Base-by-base conservation (phyloP, 1,140 invertebrate genomes). In the Drosophila carrolli region DNA sequence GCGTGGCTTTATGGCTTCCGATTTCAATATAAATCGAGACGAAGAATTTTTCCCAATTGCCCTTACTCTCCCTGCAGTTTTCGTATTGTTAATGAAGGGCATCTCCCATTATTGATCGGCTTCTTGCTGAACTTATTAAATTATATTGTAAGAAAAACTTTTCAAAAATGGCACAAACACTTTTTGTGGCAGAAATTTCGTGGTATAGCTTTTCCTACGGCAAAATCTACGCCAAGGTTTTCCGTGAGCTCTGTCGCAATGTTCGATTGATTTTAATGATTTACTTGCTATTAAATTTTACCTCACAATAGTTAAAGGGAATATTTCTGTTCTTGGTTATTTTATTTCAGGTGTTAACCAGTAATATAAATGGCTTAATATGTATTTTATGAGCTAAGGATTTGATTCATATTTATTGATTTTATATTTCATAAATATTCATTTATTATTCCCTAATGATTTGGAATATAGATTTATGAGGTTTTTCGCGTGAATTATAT, bases 1-100 rank as follows among this genome's bases (percentile, higher is more conserved):
- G 65, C 67, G 65, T 71, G 38, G 48, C 65, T 58, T 71, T 71
- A 71, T 71, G 65, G 67, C 19, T 70, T 68, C 61, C 60, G 47
- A 68, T 68, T 71, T 71, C 67, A 57, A n/a, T 46, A 51, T 44
- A 66, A 68, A 66, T 44, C 60, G 38, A 43, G 46, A 1, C 10
- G 7, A 11, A 35, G 32, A 35, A 14, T 32, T 23, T 23, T 23
- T 23, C 23, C 23, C 23, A 23, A 23, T 23, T 23, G 23, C 23
- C 23, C 23, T 4, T 4, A 23, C 23, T 4, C 23, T 4, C 23
- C 23, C 23, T 14, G 41, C 41, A 43, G n/a, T 14, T 32, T 29
- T 50, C 27, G 9, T 23, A 46, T 46, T 38, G n/a, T 16, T 35
- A 57, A 57, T 32, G 27, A 44, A 32, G 27, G 27, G 14, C 37